These are phyloP conservation scores for Protomyctophum bolini DNA, from an alignment of 2,113 vertebrate species.

Conservation along the genomic window DNA sequence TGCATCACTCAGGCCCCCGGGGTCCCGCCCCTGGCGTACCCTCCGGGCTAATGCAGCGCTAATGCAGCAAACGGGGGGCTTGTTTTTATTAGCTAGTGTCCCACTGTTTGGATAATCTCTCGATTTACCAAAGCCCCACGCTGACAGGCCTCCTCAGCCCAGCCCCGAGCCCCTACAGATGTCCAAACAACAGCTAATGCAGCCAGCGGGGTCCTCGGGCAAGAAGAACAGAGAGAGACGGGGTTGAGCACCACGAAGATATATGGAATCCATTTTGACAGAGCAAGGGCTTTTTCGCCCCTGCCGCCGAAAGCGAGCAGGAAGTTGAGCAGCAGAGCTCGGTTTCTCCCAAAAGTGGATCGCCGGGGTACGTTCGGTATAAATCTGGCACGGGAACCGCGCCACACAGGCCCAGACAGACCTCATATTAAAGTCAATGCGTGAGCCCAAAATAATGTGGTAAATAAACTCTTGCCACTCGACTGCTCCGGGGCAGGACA, in stretches of 20 bases:
- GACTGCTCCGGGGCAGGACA: slow-evolving; percentile 41
- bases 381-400: neutral
- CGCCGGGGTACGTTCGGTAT: slow-evolving; percentile 13
- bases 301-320: slow-evolving; percentile 3
- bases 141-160: slow-evolving; percentile 70
- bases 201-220: slow-evolving; percentile 56
- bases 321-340: slow-evolving; percentile 28
- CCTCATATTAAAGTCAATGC: slow-evolving; percentile 19
- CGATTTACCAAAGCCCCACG: slow-evolving; percentile 72
- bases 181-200: slow-evolving; percentile 82
- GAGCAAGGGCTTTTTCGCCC: slow-evolving; percentile 38
- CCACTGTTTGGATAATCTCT: slow-evolving; percentile 82
- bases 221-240: neutral
- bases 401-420: neutral
- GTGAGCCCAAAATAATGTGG: slow-evolving; percentile 37
- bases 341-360: slow-evolving; percentile 27
- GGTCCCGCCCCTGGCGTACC: slow-evolving; percentile 38
- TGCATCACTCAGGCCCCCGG: slow-evolving; percentile 64
- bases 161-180: slow-evolving; percentile 71
- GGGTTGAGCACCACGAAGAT: slow-evolving; percentile 18
- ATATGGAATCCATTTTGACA: slow-evolving; percentile 41
- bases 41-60: slow-evolving; percentile 72
- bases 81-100: slow-evolving; percentile 78
- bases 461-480: slow-evolving; percentile 26
- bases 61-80: slow-evolving; percentile 75